phyloP scores from a whole-genome alignment of 2,888 invertebrate species.

The Charanyca ferruginea region DNA sequence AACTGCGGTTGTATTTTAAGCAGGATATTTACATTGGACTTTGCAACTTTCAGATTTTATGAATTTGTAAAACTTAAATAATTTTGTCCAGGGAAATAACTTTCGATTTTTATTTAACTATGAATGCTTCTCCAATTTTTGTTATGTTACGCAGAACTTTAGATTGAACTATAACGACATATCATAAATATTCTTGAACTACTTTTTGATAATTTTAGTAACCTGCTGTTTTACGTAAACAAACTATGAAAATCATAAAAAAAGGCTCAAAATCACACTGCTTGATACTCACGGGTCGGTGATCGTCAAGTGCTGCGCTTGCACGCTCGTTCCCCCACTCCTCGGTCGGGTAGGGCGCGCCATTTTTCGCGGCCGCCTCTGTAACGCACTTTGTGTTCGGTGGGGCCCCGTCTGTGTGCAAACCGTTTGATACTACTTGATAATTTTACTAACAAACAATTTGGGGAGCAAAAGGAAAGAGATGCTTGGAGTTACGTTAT shows the following conservation, averaged over 20 bases:
- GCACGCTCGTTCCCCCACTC: constrained; percentile 79
- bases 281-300: constrained; percentile 73
- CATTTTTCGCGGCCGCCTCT: constrained; percentile 81
- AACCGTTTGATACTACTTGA: constrained; percentile 32
- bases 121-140: too few relatives aligned
- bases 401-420: constrained; percentile 77
- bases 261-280: neutral
- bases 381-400: constrained; percentile 75
- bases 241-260: neutral
- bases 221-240: neutral
- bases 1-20: constrained; percentile 26
- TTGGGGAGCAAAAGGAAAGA: neutral
- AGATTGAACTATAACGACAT: too few relatives aligned
- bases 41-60: neutral
- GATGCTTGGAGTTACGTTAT: neutral
- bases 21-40: constrained; percentile 6
- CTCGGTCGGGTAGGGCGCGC: constrained; percentile 73
- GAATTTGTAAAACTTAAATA: too few relatives aligned
- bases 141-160: too few relatives aligned
- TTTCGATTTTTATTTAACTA: neutral
- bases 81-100: too few relatives aligned
- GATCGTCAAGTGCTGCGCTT: constrained; percentile 68
- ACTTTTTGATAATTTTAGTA: neutral
- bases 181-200: too few relatives aligned
- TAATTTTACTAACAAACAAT: constrained; percentile 16